Conservation (phyloP, 1,140 invertebrate species). For the Homalodisca vitripennis region DNA sequence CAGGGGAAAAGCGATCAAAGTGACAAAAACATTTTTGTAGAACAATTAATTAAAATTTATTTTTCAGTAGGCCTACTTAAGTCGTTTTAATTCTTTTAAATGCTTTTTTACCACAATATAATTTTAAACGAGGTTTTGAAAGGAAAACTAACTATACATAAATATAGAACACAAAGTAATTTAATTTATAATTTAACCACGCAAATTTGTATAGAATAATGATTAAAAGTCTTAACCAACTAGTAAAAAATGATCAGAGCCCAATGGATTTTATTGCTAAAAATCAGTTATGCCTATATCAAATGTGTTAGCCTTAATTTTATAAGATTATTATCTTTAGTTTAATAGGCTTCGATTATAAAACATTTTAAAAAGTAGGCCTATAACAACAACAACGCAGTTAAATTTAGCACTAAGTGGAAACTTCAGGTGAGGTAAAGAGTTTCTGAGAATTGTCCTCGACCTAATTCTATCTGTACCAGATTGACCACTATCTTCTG, state of each 20-base stretch:
- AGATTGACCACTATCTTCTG: too few species aligned
- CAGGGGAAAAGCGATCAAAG: conserved; percentile 21
- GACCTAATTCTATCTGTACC: too few species aligned
- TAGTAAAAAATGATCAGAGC: too few species aligned
- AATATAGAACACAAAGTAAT: background rate
- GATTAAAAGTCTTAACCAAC: background rate
- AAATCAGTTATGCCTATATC: background rate
- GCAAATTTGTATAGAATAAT: conserved; percentile 15
- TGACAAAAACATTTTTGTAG: background rate
- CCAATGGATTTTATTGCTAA: background rate
- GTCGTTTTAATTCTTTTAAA: background rate
- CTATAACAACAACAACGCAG: background rate
- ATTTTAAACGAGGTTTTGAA: background rate
- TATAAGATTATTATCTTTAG: background rate
- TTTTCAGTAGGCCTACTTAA: background rate
- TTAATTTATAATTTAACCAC: background rate
- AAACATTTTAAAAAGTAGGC: background rate
- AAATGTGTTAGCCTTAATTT: background rate
- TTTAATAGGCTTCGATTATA: background rate
- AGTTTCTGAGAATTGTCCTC: too few species aligned
- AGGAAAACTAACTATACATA: background rate
- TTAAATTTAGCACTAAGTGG: conserved; percentile 8
- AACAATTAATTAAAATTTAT: conserved; percentile 4
- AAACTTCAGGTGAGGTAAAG: too few species aligned
- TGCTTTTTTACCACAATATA: too few species aligned